Conservation (phyloP, 2,113 vertebrate genomes). For the Aptenodytes forsteri region DNA sequence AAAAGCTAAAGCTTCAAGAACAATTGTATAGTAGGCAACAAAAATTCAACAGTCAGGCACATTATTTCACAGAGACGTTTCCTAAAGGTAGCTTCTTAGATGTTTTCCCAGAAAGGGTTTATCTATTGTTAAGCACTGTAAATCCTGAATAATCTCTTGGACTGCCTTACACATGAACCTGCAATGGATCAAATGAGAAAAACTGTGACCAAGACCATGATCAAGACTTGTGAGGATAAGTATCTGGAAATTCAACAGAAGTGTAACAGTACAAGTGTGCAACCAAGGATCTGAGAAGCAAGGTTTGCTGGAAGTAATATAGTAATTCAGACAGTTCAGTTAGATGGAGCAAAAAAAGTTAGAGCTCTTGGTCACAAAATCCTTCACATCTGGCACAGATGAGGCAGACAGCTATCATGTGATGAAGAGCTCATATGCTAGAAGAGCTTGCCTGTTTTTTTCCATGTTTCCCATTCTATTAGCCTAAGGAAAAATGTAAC, state of each 20-base stretch:
- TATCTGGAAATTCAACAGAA: background rate
- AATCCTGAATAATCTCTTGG: background rate
- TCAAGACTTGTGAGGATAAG: background rate
- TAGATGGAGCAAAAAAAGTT: background rate
- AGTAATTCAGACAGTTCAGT: background rate
- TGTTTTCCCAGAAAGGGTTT: background rate
- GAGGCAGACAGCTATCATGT: background rate
- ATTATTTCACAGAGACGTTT: background rate
- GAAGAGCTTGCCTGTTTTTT: background rate
- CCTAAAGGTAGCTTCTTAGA: background rate
- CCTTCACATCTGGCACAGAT: background rate
- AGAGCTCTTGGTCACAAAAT: background rate
- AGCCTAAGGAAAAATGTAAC: background rate
- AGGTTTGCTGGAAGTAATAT: background rate
- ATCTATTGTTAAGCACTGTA: background rate
- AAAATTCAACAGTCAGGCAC: constrained; percentile 21
- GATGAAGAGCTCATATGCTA: background rate
- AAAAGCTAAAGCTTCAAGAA: background rate
- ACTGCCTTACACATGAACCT: background rate
- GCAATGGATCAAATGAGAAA: background rate
- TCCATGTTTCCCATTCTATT: background rate
- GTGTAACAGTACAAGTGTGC: background rate
- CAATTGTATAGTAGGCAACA: background rate
- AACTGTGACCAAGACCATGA: background rate
- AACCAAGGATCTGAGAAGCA: background rate